Evolutionary conservation across 2,797 vertebrate genomes (phyloP), one percentile per base, ranked within the genome.

Genomic region (Cryptoprocta ferox): DNA sequence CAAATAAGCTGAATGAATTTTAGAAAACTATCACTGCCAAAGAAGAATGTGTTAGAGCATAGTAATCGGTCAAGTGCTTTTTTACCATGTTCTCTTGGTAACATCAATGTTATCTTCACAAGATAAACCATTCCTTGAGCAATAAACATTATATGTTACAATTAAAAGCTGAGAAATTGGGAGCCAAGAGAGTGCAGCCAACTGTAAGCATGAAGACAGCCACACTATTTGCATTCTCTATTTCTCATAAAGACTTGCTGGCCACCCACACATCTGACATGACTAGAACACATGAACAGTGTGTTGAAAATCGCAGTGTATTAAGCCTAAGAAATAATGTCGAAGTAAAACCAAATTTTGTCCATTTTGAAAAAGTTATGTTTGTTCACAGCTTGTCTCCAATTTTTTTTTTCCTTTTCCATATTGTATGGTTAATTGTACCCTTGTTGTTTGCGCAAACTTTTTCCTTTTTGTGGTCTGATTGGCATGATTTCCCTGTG

Each of bases 91-190:
- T 94, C 85, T 94, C 70, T 73, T 96, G 89, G 96, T 92, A 97
- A 97, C 84, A 95, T 78, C 91, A 93, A 61, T 92, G 88, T 97
- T 98, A 96, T 89, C 70, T 94, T 63, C 97, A 98, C 70, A 91
- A 97, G 35, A 82, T 88, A 97, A 98, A 95, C 87, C 91, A 88
- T 94, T 98, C 30, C 92, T 97, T 93, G 78, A 91, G 61, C 80
- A 97, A 95, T 97, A 97, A 95, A 91, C 71, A 96, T 97, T 97
- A 97, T 97, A 95, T 97, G 87, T 96, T 89, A 93, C 95, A 98
- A 98, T 98, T 98, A 98, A 98, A 95, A 92, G 76, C 98, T 98
- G 98, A 98, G 98, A 98, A 98, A 98, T 98, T 97, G 82, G 53
- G 39, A 98, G 89, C 71, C 98, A 98, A 80, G 79, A 98, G 83